Conservation (phyloP, 2,888 invertebrate genomes). For the Meteorus colon region DNA sequence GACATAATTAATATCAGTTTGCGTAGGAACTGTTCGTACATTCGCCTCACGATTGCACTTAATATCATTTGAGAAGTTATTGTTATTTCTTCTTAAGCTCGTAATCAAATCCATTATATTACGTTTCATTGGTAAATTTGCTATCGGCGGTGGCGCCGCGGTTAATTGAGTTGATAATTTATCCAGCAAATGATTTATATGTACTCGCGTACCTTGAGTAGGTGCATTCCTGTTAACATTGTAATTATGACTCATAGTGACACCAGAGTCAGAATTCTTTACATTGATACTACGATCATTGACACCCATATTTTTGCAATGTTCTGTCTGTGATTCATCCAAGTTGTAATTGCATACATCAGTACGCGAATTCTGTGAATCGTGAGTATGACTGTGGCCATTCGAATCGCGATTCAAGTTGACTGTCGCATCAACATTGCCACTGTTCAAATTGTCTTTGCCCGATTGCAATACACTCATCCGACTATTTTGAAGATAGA, state of each 20-base stretch:
- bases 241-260: constrained; percentile 35
- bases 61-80: constrained; percentile 53
- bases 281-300: constrained; percentile 13
- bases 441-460: not conserved
- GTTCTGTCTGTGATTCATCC: not conserved
- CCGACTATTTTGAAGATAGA: constrained; percentile 13
- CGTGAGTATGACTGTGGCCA: not conserved
- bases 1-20: constrained; percentile 52
- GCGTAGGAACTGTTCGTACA: constrained; percentile 53
- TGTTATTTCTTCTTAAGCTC: constrained; percentile 57
- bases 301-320: not conserved
- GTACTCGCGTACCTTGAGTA: constrained; percentile 62
- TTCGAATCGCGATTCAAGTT: not conserved
- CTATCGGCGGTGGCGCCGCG: constrained; percentile 52
- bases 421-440: not conserved
- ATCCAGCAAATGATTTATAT: constrained; percentile 67
- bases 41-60: constrained; percentile 55
- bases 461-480: too few relatives aligned
- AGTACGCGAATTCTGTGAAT: not conserved
- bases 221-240: constrained; percentile 43
- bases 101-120: constrained; percentile 62
- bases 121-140: constrained; percentile 54
- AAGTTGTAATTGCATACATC: not conserved
- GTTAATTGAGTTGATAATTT: constrained; percentile 62
- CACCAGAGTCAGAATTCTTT: not conserved